Base-by-base conservation (phyloP, 2,888 invertebrate species). In the Latrodectus elegans region DNA sequence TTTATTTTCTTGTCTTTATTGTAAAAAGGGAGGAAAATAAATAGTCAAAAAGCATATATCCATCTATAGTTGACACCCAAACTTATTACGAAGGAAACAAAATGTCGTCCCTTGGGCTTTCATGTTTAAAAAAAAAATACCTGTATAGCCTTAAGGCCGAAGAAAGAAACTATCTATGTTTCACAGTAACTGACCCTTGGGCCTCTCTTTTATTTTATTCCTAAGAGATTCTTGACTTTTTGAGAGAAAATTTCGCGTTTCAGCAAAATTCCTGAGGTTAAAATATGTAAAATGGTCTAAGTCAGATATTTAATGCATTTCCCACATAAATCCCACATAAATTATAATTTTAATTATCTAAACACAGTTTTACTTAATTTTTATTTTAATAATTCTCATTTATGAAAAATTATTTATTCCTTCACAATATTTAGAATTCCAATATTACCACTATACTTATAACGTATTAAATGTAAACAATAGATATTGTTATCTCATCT, bases 141-240 rank as follows among this genome's bases (percentile, higher is more conserved):
- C 8, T 26, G 70, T 49, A 74, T 75, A 60, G 68, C 82, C 74
- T 68, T 60, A 60, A 53, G 75, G 75, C 60, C 60, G 17, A 38
- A 68, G 53, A 82, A 75, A 52, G 51, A 74, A 81, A 81, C 70
- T 82, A 75, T 82, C 82, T 75, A 82, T 82, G 82, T 82, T 82
- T 82, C 70, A 82, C 82, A 82, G 82, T 82, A 82, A 82, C 82
- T 82, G 82, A 75, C 75, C 82, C 82, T 75, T 75, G 82, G 75
- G 82, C 67, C 75, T 14, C 55, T 14, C 75, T 75, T 82, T 82
- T 82, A 82, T 82, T 82, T 82, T 70, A 82, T 75, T 73, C 82
- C 75, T 51, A 60, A 68, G 75, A 82, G 82, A 68, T 82, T 70
- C 75, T 82, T 70, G 68, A 67, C 75, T 82, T 70, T 75, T 75